phyloP scores from a whole-genome alignment of 2,113 vertebrate genomes.

The Melanostigma gelatinosum region DNA sequence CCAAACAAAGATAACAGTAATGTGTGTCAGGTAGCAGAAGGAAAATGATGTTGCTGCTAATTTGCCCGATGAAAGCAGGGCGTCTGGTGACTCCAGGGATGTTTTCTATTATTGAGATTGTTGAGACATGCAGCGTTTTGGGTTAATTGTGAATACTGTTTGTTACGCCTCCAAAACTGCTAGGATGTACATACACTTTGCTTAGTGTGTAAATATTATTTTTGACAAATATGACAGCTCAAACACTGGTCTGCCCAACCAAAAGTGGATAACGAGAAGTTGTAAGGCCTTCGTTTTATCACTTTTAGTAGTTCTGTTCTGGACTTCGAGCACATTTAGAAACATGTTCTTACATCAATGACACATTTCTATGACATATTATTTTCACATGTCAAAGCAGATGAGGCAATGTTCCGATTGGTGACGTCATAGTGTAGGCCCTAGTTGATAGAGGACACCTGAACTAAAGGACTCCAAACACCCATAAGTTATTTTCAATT shows the following conservation, averaged over 20 bases:
- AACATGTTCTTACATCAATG: too few species aligned
- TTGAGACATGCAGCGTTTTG: neutral
- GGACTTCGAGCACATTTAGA: too few species aligned
- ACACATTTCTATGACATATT: neutral
- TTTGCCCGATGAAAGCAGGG: constrained; percentile 1
- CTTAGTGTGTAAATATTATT: neutral
- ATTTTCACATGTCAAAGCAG: neutral
- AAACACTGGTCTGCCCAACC: neutral
- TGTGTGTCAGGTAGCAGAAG: neutral
- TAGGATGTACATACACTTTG: neutral
- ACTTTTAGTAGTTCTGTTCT: too few species aligned
- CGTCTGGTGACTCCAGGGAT: neutral
- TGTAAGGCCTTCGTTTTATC: too few species aligned
- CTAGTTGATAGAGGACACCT: neutral
- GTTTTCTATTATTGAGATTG: neutral
- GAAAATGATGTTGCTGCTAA: neutral
- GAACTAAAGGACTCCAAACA: too few species aligned
- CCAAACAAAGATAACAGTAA: neutral
- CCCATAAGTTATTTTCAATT: too few species aligned
- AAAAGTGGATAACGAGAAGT: neutral
- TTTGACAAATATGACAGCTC: neutral
- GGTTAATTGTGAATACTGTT: neutral
- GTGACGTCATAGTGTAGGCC: neutral
- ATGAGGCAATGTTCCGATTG: neutral
- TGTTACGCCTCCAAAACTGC: neutral